Base-by-base conservation (phyloP, 2,113 vertebrate genomes). In the Plecturocebus donacophilus region DNA sequence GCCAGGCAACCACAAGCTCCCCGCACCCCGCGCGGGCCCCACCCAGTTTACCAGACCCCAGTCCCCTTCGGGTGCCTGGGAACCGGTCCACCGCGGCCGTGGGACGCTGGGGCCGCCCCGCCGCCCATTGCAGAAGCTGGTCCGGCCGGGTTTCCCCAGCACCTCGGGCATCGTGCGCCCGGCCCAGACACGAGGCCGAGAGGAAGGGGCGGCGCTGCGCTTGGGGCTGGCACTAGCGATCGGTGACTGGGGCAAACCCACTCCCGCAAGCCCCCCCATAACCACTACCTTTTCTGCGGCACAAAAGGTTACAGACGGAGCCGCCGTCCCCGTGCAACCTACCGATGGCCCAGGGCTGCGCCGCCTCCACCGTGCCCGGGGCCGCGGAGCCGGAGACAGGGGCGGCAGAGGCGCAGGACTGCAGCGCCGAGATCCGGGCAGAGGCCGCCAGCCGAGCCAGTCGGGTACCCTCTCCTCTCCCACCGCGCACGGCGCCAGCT, bases 391-490 rank as follows among this genome's bases (percentile, higher is more conserved):
- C 52, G 8, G 21, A 81, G 76, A 81, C 81, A 2, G 66, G 88
- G 88, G 84, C 68, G 42, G 85, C 73, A 73, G 80, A 81, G 86
- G 87, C 49, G 58, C 66, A 25, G 82, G 91, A 76, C 16, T 89
- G 95, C 92, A 40, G 96, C 92, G 58, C 80, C 6, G 87, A 95
- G 96, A 76, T 66, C 68, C 90, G 40, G 85, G 94, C 79, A 16
- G 87, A 98, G 97, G 97, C 97, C 86, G 93, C 97, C 96, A 42
- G 88, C 71, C 23, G 30, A 95, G 96, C 91, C 94, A 81, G 95
- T 85, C 85, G 95, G 75, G 94, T 77, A 71, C 95, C 97, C 96
- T n/a, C 93, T 95, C 81, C 45, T 30, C 95, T 94, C 96, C 94
- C 95, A 79, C 93, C 77, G 96, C 94, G 81, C 87, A 58, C 92